Evolutionary conservation across 37 sponge, comb jelly and placozoan species (phyloP), one percentile per base, ranked within the genome.

Genomic region (Aplysina aerophoba): DNA sequence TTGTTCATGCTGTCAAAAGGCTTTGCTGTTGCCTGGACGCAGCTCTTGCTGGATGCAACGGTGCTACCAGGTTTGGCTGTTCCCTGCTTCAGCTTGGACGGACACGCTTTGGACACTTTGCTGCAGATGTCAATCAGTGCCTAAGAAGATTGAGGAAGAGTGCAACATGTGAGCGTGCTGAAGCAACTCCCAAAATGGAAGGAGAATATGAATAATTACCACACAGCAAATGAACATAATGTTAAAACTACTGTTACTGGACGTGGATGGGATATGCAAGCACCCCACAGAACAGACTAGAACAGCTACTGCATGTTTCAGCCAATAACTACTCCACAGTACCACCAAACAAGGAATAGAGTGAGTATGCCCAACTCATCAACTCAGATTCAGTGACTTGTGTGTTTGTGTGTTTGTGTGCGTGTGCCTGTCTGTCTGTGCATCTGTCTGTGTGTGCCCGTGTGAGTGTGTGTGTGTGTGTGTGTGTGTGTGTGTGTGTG

Each of bases 1-100:
- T 95, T 95, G 78, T 98, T 98, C 99, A 98, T 98, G 68, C 60
- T 58, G 72, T 96, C 97, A 93, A 98, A 98, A 2, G 99, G 96
- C 74, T 89, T 95, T 44, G 85, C 87, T 35, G 55, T 69, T 24
- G 33, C 5, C 15, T 63, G 25, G 13, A 62, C 56, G 8, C 83
- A 40, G 28, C 87, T 88, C n/a, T 82, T 71, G 21, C 88, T 87
- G 4, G 69, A 54, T 0, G 88, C 83, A 21, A 93, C 73, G 17
- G 65, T 60, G 56, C 83, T 87, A 22, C 66, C 82, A 0, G 68
- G 39, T 59, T 81, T 81, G 38, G 65, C 38, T 60, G 38, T 13
- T 36, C 65, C 65, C 39, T 59, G 60, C 55, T 79, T 88, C 54
- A 58, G 74, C 28, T 67, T 74, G 21, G 40, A 53, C 16, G 79